Base-by-base conservation (phyloP, 2,797 vertebrate genomes). In the Schizopygopsis malacanthus region DNA sequence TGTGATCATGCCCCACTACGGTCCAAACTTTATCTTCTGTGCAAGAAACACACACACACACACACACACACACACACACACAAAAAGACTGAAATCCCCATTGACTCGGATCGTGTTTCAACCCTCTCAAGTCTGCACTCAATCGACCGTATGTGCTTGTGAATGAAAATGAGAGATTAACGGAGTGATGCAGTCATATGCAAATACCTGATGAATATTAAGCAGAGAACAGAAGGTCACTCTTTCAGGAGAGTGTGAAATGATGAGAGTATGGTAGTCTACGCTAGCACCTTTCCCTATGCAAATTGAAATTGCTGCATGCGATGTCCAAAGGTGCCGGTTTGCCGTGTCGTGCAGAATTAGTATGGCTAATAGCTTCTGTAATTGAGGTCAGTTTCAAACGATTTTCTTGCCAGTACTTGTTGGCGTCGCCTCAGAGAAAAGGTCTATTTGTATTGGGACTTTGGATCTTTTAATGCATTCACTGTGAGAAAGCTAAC, bases 11-110 rank as follows among this genome's bases (percentile, higher is more conserved):
- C 56, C 94, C 94, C 84, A 97, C 90, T 0, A 92, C 90, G 0
- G 95, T 97, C 97, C 96, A 97, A 83, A 95, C 95, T 91, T 95
- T 96, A 87, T 97, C 95, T 87, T 95, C 97, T 97, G 93, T 90
- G 84, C 90, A 82, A 59, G 85, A 79, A 90, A 83, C 78, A 89
- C 4, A 1, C 77, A 86, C 37, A 80, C 45, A 79, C 43, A 89
- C 4, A 83, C 78, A 89, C 77, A 86, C 37, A 80, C 45, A 79
- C 41, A 89, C 4, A 83, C 78, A 89, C 4, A 84, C 20, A 82
- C 52, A 83, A 61, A 81, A 65, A 47, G 3, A 72, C 63, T 80
- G 54, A 70, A 80, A 79, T 82, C 77, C 56, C 79, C 41, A 65
- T 81, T 33, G 70, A 59, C 85, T 86, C 82, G 33, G 52, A 82